Base-by-base conservation (phyloP, 2,888 invertebrate species). In the Plebejus melissa region DNA sequence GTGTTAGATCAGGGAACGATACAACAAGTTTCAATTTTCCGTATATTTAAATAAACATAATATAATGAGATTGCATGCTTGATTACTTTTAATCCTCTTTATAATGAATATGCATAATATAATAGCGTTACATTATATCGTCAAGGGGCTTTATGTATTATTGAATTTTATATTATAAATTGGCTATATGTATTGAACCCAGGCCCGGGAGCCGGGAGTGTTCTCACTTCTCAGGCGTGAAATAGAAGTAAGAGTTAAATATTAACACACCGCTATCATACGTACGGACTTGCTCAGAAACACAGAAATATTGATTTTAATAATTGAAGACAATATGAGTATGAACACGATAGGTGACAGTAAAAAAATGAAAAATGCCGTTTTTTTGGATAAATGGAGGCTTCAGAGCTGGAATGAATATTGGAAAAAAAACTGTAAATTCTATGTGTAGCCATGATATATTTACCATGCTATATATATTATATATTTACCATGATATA, bases 261-360 rank as follows among this genome's bases (percentile, higher is more conserved):
- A 46, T 71, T 71, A 71, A 71, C 71, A 46, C 71, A 50, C 71
- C 71, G 16, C 50, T 71, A 2, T 41, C 46, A 50, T 50, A 46
- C 13, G 71, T 50, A 71, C 22, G 41, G 22, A 9, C 70, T 70
- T 9, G 36, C 36, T n/a, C 2, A 5, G 46, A 50, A 13, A 50
- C 1, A 28, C 22, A 28, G 38, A n/a, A 16, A 22, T 3, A 2
- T n/a, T 13, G 28, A 71, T 46, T 41, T 38, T 41, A 70, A n/a
- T 36, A 9, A 46, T 58, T n/a, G 9, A 9, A 41, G 41, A 41
- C 9, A 22, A 22, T 22, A 22, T 22, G 22, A 22, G 22, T 0
- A 22, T 22, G 22, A 22, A 22, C 22, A 22, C 22, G 22, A 22
- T 22, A 22, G 22, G 22, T 22, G 22, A 22, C 22, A 22, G 22